Evolutionary conservation across 2,113 vertebrate species (phyloP), one percentile per base, ranked within the genome.

Genomic region (Cyanoderma ruficeps): DNA sequence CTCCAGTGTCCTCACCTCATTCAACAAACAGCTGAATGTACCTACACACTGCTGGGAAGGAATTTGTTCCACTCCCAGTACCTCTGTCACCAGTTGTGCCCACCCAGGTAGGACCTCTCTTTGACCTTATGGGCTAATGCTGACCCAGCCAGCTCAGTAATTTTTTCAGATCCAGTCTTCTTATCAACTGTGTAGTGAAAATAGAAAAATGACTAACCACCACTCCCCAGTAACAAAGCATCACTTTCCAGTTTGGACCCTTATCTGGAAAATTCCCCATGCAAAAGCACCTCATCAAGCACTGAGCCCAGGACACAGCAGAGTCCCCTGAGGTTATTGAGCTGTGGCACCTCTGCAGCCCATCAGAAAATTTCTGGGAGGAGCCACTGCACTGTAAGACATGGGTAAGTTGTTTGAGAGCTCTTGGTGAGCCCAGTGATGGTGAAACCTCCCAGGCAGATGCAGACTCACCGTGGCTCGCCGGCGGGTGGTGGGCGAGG

Each of bases 261-360:
- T 91, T 31, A 50, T 39, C n/a, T 64, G 71, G 37, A 64, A 68
- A 83, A 76, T 35, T 50, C 60, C 67, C 19, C 30, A 7, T n/a
- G 33, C 50, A 82, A n/a, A 70, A 91, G 30, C 41, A 52, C 50
- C 53, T 83, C 15, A 47, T 16, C 11, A 22, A 5, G 21, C 9
- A 17, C 41, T n/a, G 46, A 71, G 33, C 28, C 23, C 50, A 42
- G n/a, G 46, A 23, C 25, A 21, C 2, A 30, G 37, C 50, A 65
- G 17, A 52, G 12, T 13, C 6, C 15, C 31, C 30, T 0, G 1
- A n/a, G 33, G 16, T 9, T 44, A 15, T 6, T 8, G 33, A 50
- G 55, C 77, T 89, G 33, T 82, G 78, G 31, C 47, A 49, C 18
- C 39, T 70, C 60, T 72, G 18, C 35, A 87, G 75, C 52, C 65